Conservation (phyloP, 1,140 invertebrate species). For the Panagrolaimus sp. region DNA sequence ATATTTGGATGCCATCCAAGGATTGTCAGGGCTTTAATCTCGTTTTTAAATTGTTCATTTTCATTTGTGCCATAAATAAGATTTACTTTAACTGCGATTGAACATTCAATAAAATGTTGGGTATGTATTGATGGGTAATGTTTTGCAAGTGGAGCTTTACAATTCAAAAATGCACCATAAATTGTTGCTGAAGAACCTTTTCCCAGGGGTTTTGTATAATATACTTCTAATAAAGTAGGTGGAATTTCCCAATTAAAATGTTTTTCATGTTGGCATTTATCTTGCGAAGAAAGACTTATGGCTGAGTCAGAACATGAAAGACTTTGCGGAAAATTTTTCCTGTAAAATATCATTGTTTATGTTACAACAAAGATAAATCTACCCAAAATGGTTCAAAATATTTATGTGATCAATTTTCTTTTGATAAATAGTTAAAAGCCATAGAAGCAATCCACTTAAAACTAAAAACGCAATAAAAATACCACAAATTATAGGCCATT, state of each 20-base stretch:
- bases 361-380: too few relatives aligned
- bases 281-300: too few relatives aligned
- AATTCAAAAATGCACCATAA: neutral
- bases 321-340: too few relatives aligned
- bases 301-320: too few relatives aligned
- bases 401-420: too few relatives aligned
- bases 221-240: neutral
- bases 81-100: neutral
- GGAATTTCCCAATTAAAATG: neutral
- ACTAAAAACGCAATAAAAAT: too few relatives aligned
- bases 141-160: neutral
- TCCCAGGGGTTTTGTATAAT: neutral
- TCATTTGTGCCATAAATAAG: neutral
- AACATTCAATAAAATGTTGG: neutral
- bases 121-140: neutral
- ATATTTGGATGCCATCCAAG: constrained; percentile 7
- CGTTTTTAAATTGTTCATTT: neutral
- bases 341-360: too few relatives aligned
- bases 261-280: too few relatives aligned
- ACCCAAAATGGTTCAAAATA: too few relatives aligned
- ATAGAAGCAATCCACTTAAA: too few relatives aligned
- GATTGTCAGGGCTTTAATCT: neutral
- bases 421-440: too few relatives aligned
- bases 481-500: too few relatives aligned
- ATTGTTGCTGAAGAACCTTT: neutral